Evolutionary conservation across 1,140 invertebrate genomes (phyloP).

Genomic region (Steinernema feltiae): DNA sequence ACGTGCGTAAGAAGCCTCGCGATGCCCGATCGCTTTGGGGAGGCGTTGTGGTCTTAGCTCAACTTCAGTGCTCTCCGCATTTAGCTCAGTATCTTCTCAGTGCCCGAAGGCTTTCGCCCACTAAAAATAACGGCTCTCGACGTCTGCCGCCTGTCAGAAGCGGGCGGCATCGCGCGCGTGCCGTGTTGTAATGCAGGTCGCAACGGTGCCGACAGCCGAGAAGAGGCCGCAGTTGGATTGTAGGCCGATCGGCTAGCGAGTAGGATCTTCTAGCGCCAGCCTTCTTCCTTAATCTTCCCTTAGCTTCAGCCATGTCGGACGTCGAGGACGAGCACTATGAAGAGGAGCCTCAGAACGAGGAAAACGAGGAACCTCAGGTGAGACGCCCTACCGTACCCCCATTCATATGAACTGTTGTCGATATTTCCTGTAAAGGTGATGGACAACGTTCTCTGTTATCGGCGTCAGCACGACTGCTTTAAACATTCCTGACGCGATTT

Average conservation of each 20-base stretch:
- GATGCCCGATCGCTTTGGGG: not conserved
- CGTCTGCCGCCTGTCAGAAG: not conserved
- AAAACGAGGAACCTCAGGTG: slow-evolving; percentile 25
- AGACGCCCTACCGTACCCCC: not conserved
- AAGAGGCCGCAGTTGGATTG: not conserved
- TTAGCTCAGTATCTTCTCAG: not conserved
- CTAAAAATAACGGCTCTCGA: not conserved
- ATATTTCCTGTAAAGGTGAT: not conserved
- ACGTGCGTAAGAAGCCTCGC: not conserved
- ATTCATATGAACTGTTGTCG: not conserved
- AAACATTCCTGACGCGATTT: not conserved
- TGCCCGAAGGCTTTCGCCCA: not conserved
- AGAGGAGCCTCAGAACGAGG: slow-evolving; percentile 32
- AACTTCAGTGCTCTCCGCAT: not conserved
- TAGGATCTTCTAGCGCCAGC: slow-evolving; percentile 10
- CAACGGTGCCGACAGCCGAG: slow-evolving; percentile 10
- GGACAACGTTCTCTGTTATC: not conserved
- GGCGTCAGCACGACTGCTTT: not conserved
- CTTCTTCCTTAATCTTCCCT: not conserved
- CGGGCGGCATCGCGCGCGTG: slow-evolving; percentile 2
- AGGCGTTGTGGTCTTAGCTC: not conserved
- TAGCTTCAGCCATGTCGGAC: slow-evolving; percentile 31
- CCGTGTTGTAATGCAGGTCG: slow-evolving; percentile 10
- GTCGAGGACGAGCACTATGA: slow-evolving; percentile 34
- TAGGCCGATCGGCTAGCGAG: not conserved